These are phyloP conservation scores for Gobiocypris rarus DNA, from an alignment of 2,113 vertebrate species.

Conservation along the genomic window DNA sequence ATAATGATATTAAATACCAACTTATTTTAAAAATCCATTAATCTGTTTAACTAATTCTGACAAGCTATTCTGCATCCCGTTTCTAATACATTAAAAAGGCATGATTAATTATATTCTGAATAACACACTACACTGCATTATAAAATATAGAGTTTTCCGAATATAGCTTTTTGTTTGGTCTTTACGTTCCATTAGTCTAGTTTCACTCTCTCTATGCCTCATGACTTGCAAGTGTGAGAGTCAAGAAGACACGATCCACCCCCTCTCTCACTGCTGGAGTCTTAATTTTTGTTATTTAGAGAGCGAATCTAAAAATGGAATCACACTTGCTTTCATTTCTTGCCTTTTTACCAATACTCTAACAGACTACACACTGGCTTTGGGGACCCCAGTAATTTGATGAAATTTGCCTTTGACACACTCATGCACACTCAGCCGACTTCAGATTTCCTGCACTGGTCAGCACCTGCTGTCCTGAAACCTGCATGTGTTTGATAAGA, in stretches of 20 bases:
- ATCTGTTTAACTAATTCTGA: not conserved
- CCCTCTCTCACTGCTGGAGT: not conserved
- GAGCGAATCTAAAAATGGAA: not conserved
- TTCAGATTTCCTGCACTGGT: not conserved
- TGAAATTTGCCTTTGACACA: conserved; percentile 13
- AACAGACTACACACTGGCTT: not conserved
- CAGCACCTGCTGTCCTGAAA: conserved; percentile 20
- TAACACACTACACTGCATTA: not conserved
- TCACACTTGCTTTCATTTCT: not conserved
- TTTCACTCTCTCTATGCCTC: not conserved
- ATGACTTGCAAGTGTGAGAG: not conserved
- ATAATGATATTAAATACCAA: too few relatives aligned
- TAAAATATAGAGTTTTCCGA: not conserved
- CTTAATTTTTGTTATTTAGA: not conserved
- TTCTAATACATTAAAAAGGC: not conserved
- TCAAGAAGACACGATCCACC: not conserved
- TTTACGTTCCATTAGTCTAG: not conserved
- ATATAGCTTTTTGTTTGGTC: not conserved
- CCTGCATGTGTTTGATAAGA: conserved; percentile 25
- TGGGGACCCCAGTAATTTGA: not conserved
- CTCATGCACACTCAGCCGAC: conserved; percentile 18
- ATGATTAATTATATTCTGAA: not conserved
- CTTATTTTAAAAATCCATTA: too few relatives aligned
- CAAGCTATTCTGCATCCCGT: not conserved
- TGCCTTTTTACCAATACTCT: not conserved